Base-by-base conservation (phyloP, 2,888 invertebrate species). In the Rhyacophila evoluta region DNA sequence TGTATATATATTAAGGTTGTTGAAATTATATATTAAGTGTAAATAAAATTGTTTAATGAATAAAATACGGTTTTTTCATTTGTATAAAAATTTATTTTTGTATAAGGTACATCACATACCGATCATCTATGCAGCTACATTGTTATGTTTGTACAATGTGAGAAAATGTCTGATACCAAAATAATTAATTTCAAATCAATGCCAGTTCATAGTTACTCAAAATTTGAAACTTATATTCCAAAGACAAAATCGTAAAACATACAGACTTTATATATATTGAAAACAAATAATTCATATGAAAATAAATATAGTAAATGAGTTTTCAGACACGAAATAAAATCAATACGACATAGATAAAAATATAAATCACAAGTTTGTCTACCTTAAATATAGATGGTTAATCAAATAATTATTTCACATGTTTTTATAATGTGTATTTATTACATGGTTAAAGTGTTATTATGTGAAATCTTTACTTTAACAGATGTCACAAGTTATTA, bases 51-150 rank as follows among this genome's bases (percentile, higher is more conserved):
- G 25, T 37, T 69, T 28, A 82, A 80, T 79, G 83, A 85, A 84
- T 83, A 87, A 88, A 86, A 85, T 84, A 55, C 39, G 83, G 10
- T 55, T 55, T 81, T 83, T 85, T 88, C 68, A 73, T 79, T 88
- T 88, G 87, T 89, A 89, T 87, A 89, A 89, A 89, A 89, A 86
- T 88, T 88, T 89, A 89, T 89, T 90, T 89, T 88, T 89, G 89
- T 89, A 89, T 89, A 89, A 88, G 78, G 73, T 71, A 75, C 55
- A 77, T 79, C 79, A 79, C 77, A 79, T 74, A 77, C 79, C 79
- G 39, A 73, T 15, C 55, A 55, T 68, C 70, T 70, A 70, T 36
- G 74, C 70, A 76, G 37, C 70, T 38, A 77, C 76, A 79, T 72
- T 75, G 75, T 72, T 72, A 72, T 38, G n/a, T 73, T 39, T 73